phyloP scores from a whole-genome alignment of 2,113 vertebrate species.

The Bettongia penicillata region DNA sequence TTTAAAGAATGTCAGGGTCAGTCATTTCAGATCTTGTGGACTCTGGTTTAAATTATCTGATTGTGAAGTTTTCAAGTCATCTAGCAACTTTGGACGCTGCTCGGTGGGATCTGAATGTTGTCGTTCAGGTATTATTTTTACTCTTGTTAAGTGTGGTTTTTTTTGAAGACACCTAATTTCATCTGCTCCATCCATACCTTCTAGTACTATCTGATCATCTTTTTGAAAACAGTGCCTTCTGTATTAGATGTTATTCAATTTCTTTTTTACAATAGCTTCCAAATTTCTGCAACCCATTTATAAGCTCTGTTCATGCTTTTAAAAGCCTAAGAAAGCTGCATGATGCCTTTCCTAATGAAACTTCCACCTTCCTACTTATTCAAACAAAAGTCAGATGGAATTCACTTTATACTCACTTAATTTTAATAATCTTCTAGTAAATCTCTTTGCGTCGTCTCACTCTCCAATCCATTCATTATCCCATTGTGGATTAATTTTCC shows the following conservation, averaged over 20 bases:
- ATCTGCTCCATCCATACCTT: not conserved
- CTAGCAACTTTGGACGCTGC: not conserved
- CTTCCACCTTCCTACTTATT: not conserved
- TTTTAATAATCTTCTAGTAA: not conserved
- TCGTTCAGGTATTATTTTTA: not conserved
- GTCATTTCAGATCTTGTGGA: not conserved
- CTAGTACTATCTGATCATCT: not conserved
- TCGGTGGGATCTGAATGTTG: not conserved
- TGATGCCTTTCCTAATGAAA: not conserved
- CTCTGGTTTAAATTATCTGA: not conserved
- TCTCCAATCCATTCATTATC: not conserved
- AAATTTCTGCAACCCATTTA: not conserved
- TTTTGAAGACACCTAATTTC: no score
- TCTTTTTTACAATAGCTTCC: not conserved
- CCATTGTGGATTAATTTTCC: not conserved
- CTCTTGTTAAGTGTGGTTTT: not conserved
- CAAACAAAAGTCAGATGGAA: not conserved
- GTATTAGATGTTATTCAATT: not conserved
- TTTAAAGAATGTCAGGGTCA: not conserved
- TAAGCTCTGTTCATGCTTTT: not conserved
- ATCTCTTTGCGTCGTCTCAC: not conserved
- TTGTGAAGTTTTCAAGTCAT: not conserved
- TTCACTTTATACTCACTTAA: not conserved
- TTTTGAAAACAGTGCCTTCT: not conserved
- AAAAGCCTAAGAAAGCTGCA: not conserved